Evolutionary conservation across 1,140 invertebrate species (phyloP).

Genomic region (Bombus haemorrhoidalis): DNA sequence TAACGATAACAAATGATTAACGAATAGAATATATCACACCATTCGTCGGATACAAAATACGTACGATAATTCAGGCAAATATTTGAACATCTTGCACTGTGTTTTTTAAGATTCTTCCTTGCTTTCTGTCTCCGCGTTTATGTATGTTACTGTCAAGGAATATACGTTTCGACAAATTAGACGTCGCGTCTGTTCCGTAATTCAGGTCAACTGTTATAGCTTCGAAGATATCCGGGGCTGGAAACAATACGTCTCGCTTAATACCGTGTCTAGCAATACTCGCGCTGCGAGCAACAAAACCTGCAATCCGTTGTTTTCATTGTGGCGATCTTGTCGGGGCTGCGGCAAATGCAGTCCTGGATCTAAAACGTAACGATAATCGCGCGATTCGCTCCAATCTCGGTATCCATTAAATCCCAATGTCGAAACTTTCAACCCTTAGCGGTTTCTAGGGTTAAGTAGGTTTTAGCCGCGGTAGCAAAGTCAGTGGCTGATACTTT

Average conservation of each 20-base stretch:
- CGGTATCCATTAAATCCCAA: conserved; percentile 35
- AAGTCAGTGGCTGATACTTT: conserved; percentile 6
- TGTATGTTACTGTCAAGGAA: background rate
- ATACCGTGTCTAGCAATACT: conserved; percentile 19
- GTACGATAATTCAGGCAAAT: too few relatives aligned
- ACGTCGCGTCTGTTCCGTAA: background rate
- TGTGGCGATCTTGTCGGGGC: conserved; percentile 28
- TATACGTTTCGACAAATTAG: background rate
- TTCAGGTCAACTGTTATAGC: conserved; percentile 3
- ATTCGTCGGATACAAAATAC: too few relatives aligned
- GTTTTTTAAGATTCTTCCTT: background rate
- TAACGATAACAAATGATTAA: too few relatives aligned
- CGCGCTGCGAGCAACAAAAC: conserved; percentile 15
- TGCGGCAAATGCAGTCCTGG: conserved; percentile 29
- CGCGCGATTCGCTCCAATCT: conserved; percentile 39
- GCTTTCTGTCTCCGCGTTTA: background rate
- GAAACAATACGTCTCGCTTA: conserved; percentile 36
- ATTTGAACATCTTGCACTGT: too few relatives aligned
- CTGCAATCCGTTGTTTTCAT: conserved; percentile 19
- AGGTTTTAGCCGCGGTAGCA: background rate
- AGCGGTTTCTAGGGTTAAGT: background rate
- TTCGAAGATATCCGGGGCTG: background rate
- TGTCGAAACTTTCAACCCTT: conserved; percentile 39
- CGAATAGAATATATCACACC: too few relatives aligned
- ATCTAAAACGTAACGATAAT: conserved; percentile 52